Conservation (phyloP, 2,888 invertebrate species). For the Drosophila bunnanda region DNA sequence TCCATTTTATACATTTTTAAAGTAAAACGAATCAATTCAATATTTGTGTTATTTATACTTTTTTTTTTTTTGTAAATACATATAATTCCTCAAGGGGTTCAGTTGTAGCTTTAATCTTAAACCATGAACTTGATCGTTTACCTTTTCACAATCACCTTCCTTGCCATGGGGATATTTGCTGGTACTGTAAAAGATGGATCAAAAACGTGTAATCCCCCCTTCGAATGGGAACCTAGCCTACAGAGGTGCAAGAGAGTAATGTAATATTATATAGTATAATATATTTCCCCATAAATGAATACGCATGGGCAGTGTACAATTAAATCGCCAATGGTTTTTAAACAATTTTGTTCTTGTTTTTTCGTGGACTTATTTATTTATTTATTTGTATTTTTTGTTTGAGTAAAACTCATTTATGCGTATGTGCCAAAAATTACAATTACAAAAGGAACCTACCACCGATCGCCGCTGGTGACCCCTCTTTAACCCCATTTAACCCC, state of each 20-base stretch:
- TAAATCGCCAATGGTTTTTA: too few species aligned
- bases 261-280: too few species aligned
- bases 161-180: background rate
- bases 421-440: slow-evolving; percentile 60
- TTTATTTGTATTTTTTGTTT: background rate
- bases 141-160: background rate
- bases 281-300: too few species aligned
- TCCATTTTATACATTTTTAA: too few species aligned
- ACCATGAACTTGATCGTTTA: background rate
- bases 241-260: too few species aligned
- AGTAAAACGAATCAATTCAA: too few species aligned
- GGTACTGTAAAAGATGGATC: rapidly evolving
- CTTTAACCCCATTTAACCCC: slow-evolving; percentile 21
- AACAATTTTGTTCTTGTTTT: too few species aligned
- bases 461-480: slow-evolving; percentile 2
- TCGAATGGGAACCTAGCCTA: background rate
- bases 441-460: slow-evolving; percentile 38
- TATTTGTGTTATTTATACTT: too few species aligned
- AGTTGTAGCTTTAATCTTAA: background rate
- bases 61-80: too few species aligned
- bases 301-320: too few species aligned
- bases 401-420: slow-evolving; percentile 27
- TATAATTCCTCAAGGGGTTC: background rate
- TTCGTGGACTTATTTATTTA: too few species aligned
- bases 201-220: background rate